A percentile compares a stretch with the other conserved stretches of the same genome.
Evolutionary conservation across 1,140 invertebrate genomes (phyloP).

Genomic region (Bombus waltoni): DNA sequence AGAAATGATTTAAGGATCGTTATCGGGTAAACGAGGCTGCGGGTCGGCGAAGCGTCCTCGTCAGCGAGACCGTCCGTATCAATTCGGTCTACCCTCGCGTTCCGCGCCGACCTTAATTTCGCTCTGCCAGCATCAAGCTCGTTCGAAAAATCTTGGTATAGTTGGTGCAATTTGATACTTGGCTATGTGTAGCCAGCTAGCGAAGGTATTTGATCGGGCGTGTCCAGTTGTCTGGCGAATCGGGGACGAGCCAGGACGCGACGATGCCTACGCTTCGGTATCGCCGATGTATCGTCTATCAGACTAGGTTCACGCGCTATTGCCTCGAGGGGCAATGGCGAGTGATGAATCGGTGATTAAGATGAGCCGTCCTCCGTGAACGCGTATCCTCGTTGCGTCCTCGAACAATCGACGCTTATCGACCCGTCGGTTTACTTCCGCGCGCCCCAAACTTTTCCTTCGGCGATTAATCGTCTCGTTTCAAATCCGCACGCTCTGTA

Average conservation of each 20-base stretch:
- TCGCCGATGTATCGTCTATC: constrained; percentile 68
- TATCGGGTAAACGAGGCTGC: constrained; percentile 65
- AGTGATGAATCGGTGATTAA: constrained; percentile 73
- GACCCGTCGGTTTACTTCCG: constrained; percentile 20
- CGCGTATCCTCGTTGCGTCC: constrained; percentile 44
- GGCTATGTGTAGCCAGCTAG: too few species aligned
- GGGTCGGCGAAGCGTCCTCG: not conserved
- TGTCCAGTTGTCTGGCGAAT: not conserved
- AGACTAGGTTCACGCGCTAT: constrained; percentile 61
- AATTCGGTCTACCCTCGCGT: constrained; percentile 48
- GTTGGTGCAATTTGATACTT: not conserved
- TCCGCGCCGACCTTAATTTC: constrained; percentile 32
- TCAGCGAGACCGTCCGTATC: constrained; percentile 51
- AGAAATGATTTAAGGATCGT: constrained; percentile 76
- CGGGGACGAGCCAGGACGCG: not conserved
- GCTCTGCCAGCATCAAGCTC: not conserved
- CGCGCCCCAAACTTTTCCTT: not conserved
- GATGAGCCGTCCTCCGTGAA: constrained; percentile 58
- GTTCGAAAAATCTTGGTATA: not conserved
- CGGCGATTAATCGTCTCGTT: constrained; percentile 9
- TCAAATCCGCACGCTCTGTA: not conserved
- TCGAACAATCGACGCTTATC: constrained; percentile 20
- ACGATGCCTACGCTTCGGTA: constrained; percentile 34
- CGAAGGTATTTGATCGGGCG: not conserved
- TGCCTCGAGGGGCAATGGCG: constrained; percentile 66